Percentiles rank a stretch among this genome's conserved stretches.
Evolutionary conservation across 2,888 invertebrate genomes (phyloP).

Genomic region (Protonemura montana): DNA sequence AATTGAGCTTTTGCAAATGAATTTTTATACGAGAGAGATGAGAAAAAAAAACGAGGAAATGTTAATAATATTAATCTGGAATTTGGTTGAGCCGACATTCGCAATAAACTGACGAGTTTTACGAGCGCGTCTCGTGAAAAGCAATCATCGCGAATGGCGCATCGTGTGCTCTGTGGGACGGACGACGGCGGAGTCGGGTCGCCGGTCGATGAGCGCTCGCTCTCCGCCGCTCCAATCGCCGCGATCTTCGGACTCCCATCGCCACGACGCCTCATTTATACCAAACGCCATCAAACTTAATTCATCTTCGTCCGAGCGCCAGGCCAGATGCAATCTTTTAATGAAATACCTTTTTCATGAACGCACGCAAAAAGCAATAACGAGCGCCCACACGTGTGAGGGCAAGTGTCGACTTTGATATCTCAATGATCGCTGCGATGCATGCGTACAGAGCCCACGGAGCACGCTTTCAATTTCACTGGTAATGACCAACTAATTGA

Average conservation of each 20-base stretch:
- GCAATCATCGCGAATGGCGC: not conserved
- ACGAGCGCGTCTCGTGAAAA: not conserved
- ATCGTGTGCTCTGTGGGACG: too few relatives aligned
- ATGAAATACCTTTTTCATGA: not conserved
- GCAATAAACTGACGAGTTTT: not conserved
- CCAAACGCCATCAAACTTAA: not conserved
- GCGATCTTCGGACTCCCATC: not conserved
- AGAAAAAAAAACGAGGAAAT: not conserved
- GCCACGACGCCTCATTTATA: not conserved
- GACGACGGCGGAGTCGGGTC: not conserved
- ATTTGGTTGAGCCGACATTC: not conserved
- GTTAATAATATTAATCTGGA: not conserved
- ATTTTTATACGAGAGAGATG: not conserved
- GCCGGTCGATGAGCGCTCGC: not conserved
- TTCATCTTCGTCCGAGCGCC: not conserved
- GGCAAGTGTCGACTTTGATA: not conserved
- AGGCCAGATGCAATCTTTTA: not conserved
- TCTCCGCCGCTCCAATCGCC: not conserved
- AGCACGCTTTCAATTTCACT: not conserved
- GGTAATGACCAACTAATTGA: not conserved
- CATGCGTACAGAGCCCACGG: not conserved
- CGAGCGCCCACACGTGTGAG: not conserved
- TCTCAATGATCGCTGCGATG: not conserved
- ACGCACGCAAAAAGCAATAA: not conserved
- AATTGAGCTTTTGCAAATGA: constrained; percentile 4